Conservation (phyloP, 2,113 vertebrate genomes). For the Oxyura jamaicensis region DNA sequence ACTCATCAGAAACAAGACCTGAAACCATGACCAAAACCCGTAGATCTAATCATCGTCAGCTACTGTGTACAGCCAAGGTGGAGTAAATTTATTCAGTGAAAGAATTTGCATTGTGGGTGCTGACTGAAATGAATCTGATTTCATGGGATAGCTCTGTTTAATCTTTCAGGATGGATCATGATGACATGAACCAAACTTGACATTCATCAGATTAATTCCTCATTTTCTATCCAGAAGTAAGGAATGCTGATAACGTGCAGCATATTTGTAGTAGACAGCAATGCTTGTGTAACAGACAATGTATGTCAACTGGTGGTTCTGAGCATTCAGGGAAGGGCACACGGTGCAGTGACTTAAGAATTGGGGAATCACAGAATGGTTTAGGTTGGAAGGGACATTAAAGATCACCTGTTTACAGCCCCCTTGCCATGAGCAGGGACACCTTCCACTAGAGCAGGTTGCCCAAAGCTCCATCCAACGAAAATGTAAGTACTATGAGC, state of each 20-base stretch:
- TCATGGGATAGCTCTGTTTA: constrained; percentile 44
- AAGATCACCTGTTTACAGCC: background rate
- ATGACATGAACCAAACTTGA: constrained; percentile 57
- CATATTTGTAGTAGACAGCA: constrained; percentile 31
- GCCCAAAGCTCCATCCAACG: background rate
- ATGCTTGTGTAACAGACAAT: constrained; percentile 25
- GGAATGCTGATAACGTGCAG: constrained; percentile 54
- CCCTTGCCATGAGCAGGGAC: background rate
- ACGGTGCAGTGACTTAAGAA: background rate
- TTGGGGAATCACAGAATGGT: background rate
- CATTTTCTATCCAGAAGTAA: constrained; percentile 59
- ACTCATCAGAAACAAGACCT: background rate
- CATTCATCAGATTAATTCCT: constrained; percentile 62
- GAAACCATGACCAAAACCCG: background rate
- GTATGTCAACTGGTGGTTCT: constrained; percentile 19
- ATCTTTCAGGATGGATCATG: constrained; percentile 52
- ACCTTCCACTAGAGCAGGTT: background rate
- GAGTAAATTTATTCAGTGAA: constrained; percentile 45
- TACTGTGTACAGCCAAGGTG: background rate
- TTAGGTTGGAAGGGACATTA: background rate
- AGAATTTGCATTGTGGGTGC: background rate
- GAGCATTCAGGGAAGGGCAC: background rate
- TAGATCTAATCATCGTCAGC: constrained; percentile 24
- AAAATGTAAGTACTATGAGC: background rate
- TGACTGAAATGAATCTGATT: constrained; percentile 39